Conservation (phyloP, 2,797 vertebrate genomes). For the Ciconia nigra region DNA sequence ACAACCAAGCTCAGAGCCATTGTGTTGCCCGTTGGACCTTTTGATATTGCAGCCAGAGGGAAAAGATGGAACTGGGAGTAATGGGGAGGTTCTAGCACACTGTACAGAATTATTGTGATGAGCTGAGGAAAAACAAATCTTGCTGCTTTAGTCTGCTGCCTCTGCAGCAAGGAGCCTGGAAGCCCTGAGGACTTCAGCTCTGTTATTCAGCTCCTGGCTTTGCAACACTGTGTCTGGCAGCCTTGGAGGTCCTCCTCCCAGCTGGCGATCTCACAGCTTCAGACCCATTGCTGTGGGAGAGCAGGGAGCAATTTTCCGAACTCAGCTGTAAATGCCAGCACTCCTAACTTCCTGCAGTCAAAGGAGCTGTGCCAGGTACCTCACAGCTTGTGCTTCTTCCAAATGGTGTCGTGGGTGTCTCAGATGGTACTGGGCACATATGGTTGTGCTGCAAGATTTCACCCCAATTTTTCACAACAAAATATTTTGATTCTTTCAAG, state of each 20-base stretch:
- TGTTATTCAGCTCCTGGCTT: not conserved
- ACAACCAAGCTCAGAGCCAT: not conserved
- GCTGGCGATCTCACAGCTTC: not conserved
- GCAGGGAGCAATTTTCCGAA: not conserved
- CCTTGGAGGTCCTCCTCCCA: rapidly evolving
- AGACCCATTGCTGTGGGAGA: not conserved
- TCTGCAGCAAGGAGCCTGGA: not conserved
- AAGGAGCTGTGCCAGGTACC: not conserved
- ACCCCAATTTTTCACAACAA: not conserved
- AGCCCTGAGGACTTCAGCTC: not conserved
- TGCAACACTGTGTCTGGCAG: not conserved
- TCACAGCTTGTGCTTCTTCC: not conserved
- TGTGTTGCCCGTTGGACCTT: not conserved
- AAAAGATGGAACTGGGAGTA: not conserved
- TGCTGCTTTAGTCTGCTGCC: not conserved
- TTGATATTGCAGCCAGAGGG: not conserved
- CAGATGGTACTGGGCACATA: not conserved
- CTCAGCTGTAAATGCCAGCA: not conserved
- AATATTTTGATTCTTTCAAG: not conserved
- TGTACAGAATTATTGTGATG: not conserved
- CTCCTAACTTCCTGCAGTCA: not conserved
- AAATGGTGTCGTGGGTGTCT: not conserved
- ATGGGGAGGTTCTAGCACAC: not conserved
- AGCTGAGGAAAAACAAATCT: not conserved
- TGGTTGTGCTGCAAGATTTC: not conserved